Evolutionary conservation across 2,113 vertebrate species (phyloP).

Genomic region (Hydropotes inermis): DNA sequence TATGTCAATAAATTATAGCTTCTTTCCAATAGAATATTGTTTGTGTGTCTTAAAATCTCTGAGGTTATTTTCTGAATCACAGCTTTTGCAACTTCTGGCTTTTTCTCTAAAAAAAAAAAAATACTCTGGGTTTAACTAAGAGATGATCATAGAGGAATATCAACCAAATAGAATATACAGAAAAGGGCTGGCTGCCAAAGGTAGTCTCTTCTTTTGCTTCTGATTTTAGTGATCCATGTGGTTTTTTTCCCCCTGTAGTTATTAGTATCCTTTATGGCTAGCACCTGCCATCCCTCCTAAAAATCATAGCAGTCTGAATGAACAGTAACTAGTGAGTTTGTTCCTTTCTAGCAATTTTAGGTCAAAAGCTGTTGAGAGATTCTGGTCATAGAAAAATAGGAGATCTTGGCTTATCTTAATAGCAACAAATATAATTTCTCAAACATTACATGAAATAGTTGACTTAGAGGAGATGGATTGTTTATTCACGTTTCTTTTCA

Average conservation of each 20-base stretch:
- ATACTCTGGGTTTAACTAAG: background rate
- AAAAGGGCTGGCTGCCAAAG: background rate
- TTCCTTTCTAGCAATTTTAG: conserved; percentile 2
- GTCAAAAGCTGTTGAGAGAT: background rate
- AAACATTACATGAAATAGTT: conserved; percentile 5
- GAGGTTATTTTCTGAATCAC: background rate
- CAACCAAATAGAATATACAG: background rate
- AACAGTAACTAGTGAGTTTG: background rate
- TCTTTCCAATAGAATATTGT: background rate
- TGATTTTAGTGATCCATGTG: background rate
- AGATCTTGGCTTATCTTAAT: background rate
- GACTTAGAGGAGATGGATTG: background rate
- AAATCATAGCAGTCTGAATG: background rate
- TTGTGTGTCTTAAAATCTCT: background rate
- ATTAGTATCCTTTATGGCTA: background rate
- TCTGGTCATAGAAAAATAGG: background rate
- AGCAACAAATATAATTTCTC: conserved; percentile 17
- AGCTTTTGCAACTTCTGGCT: background rate
- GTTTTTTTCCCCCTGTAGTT: background rate
- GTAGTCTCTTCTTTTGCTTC: background rate
- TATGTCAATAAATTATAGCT: background rate
- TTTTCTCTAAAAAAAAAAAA: background rate
- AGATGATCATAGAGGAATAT: background rate
- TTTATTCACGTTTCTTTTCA: background rate
- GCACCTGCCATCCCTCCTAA: background rate